These are phyloP conservation scores for Eulemur rufifrons DNA, from an alignment of 2,113 vertebrate species.

Conservation along the genomic window DNA sequence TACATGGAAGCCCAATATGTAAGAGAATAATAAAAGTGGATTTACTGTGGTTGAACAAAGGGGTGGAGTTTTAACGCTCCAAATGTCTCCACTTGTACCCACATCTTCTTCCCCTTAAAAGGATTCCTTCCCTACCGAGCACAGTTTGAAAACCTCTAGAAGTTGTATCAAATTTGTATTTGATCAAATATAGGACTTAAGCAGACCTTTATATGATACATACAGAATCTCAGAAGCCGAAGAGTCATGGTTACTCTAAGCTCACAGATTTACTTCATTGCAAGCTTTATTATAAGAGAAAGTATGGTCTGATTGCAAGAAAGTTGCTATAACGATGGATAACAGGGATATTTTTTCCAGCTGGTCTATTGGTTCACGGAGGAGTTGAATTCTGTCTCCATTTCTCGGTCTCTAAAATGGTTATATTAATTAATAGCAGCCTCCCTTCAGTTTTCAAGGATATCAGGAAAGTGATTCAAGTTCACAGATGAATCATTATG, in stretches of 20 bases:
- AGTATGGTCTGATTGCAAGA: background rate
- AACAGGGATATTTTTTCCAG: background rate
- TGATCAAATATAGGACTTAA: background rate
- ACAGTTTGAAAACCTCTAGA: background rate
- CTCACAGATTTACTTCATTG: background rate
- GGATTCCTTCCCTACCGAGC: background rate
- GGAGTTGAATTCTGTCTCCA: background rate
- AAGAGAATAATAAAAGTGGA: background rate
- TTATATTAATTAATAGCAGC: background rate
- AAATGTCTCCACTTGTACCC: background rate
- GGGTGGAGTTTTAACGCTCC: background rate
- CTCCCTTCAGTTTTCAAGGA: slow-evolving; percentile 12
- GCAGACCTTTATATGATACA: background rate
- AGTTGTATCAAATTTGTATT: background rate
- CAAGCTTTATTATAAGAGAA: background rate
- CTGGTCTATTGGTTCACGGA: background rate
- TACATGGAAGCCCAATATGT: background rate
- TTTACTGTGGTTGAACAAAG: background rate
- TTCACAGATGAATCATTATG: slow-evolving; percentile 11
- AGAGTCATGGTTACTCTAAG: background rate
- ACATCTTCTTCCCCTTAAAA: rapidly evolving
- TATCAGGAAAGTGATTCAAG: slow-evolving; percentile 18
- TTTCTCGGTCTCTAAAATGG: background rate
- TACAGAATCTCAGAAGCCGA: background rate
- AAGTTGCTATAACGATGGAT: background rate